Evolutionary conservation across 2,888 invertebrate genomes (phyloP).

Genomic region (Andrena fulva): DNA sequence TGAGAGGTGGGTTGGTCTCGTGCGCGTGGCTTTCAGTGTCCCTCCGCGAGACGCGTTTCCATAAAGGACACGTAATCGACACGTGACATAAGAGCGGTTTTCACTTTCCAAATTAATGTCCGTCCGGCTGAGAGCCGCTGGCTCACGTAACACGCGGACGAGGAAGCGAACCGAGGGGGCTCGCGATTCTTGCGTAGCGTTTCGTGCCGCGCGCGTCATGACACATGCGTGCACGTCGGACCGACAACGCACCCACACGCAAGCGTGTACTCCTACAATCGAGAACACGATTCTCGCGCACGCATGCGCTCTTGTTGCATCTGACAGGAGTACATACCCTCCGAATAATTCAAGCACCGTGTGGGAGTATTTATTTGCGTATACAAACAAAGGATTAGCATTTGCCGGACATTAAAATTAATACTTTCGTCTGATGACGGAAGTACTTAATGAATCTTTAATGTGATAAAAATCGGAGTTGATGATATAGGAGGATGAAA

Average conservation of each 20-base stretch:
- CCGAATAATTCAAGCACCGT: no score
- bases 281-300: neutral
- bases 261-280: neutral
- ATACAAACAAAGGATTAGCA: no score
- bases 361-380: neutral
- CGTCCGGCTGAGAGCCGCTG: neutral
- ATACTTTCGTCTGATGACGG: no score
- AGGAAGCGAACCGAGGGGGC: constrained; percentile 28
- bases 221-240: neutral
- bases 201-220: neutral
- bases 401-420: no score
- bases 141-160: constrained; percentile 41
- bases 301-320: neutral
- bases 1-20: neutral
- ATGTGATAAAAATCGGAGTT: no score
- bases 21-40: neutral
- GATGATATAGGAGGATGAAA: no score
- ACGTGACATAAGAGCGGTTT: constrained; percentile 30
- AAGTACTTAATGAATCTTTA: no score
- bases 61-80: constrained; percentile 13
- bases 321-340: neutral
- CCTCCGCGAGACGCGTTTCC: neutral
- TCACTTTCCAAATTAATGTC: constrained; percentile 44
- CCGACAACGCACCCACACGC: neutral
- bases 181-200: constrained; percentile 17